phyloP scores from a whole-genome alignment of 2,797 vertebrate species.

The Vultur gryphus region DNA sequence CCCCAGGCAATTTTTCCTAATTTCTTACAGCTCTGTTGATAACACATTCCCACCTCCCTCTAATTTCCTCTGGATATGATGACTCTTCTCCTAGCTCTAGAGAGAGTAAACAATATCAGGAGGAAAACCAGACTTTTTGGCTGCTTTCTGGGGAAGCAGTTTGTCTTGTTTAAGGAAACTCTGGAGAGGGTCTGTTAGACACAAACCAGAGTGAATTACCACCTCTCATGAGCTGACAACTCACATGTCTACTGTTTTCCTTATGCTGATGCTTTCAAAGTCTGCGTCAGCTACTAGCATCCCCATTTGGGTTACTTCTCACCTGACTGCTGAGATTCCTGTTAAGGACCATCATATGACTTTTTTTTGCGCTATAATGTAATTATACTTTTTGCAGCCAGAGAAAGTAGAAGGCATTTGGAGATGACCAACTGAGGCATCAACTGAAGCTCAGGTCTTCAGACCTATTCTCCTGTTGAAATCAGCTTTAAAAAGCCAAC shows the following conservation, averaged over 20 bases:
- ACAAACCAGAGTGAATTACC: neutral
- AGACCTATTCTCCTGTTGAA: neutral
- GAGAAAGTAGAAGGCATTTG: neutral
- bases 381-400: neutral
- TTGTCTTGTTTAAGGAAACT: neutral
- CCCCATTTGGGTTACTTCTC: neutral
- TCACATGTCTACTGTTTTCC: neutral
- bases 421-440: neutral
- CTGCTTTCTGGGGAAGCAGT: neutral
- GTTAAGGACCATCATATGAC: neutral
- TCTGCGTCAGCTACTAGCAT: neutral
- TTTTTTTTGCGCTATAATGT: neutral
- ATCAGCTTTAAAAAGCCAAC: neutral
- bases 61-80: constrained; percentile 26
- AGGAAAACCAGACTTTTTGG: neutral
- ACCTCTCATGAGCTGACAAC: neutral
- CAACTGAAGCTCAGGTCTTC: neutral
- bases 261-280: neutral
- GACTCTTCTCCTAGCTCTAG: neutral
- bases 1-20: constrained; percentile 16
- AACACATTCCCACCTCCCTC: constrained; percentile 14
- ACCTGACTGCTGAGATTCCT: neutral
- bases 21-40: constrained; percentile 32
- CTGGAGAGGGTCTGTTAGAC: neutral
- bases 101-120: neutral